phyloP scores from a whole-genome alignment of 2,888 invertebrate species.

The Ochropleura leucogaster region DNA sequence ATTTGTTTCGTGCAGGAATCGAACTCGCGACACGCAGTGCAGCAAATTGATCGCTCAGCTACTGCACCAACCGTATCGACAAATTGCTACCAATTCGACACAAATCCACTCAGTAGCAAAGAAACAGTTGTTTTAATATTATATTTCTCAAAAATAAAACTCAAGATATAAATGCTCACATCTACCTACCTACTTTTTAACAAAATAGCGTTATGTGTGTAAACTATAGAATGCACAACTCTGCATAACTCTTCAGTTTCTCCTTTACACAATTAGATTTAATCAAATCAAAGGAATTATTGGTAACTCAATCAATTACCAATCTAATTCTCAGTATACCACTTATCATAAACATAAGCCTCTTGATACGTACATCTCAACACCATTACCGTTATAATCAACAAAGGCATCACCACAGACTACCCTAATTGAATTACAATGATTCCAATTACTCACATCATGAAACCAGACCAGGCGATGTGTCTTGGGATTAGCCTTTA shows the following conservation, averaged over 20 bases:
- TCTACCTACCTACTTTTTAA: too few species aligned
- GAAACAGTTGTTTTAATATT: too few species aligned
- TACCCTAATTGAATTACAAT: slow-evolving; percentile 27
- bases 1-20: too few species aligned
- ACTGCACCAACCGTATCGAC: too few species aligned
- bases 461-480: slow-evolving; percentile 97
- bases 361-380: not conserved
- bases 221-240: too few species aligned
- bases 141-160: too few species aligned
- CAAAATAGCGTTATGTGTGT: too few species aligned
- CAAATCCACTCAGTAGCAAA: too few species aligned
- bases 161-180: too few species aligned
- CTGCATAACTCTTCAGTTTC: not conserved
- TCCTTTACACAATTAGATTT: not conserved
- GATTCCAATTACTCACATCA: slow-evolving; percentile 86
- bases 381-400: not conserved
- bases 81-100: too few species aligned
- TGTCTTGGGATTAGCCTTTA: slow-evolving; percentile 95
- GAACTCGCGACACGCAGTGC: too few species aligned
- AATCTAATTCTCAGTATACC: not conserved
- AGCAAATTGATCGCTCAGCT: too few species aligned
- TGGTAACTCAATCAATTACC: not conserved
- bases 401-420: not conserved
- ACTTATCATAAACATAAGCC: not conserved
- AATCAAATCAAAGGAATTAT: not conserved